Evolutionary conservation across 1,140 invertebrate genomes (phyloP), one percentile per base, ranked within the genome.

Genomic region (Sinonovacula constricta): DNA sequence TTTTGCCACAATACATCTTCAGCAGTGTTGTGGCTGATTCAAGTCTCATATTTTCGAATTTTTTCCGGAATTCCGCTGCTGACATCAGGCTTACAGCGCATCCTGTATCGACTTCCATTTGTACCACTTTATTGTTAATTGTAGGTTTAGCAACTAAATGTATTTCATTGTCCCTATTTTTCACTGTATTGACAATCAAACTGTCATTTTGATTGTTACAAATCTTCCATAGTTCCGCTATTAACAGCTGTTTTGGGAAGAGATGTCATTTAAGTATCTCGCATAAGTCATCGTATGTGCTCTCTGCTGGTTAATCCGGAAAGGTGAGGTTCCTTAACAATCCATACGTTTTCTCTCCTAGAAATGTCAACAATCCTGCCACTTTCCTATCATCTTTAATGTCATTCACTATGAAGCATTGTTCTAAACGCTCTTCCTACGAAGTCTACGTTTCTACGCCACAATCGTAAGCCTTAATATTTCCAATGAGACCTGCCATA

Each of bases 51-150:
- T 56, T 26, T 26, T 7, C 12, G 30, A 63, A 79, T 4, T 24
- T 15, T 65, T 34, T 2, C 15, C 53, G n/a, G 24, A 67, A 66
- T 2, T 69, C 54, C 30, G 36, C 18, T 15, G 26, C 36, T 15
- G 76, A 59, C 34, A 79, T 79, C 2, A 79, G n/a, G 5, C 57
- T n/a, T 15, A 69, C 63, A 15, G 15, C 76, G 22, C 66, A 57
- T 10, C 74, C 74, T 24, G 67, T 81, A 36, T 80, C 79, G 18
- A 81, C 59, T 59, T 81, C 74, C 79, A 81, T 81, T 24, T 45
- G 4, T 3, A 80, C 24, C 31, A 4, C 0, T 12, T 36, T 54
- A 7, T 34, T 66, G 36, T 80, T 53, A 33, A 76, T 33, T 24
- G 56, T 51, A 14, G 54, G 60, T 3, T 30, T 49, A n/a, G n/a